Evolutionary conservation across 64 coral and sea anemone species (phyloP), one percentile per base, ranked within the genome.

Genomic region (Montipora capricornis): DNA sequence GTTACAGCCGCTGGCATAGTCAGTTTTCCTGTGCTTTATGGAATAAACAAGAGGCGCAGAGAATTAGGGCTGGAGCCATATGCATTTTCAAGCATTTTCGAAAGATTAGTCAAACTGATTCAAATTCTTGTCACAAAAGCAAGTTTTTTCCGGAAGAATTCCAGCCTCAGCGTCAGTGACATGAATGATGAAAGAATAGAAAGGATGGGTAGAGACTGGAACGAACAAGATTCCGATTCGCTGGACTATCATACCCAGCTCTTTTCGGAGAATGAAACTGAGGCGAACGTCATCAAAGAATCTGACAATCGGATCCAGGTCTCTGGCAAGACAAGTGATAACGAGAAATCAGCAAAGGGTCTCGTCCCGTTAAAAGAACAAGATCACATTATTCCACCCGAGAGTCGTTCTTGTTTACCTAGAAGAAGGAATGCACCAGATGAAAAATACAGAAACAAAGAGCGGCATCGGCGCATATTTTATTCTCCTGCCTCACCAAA

Each of bases 81-180:
- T 78, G 4, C 76, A 5, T 78, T 48, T 49, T 78, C 47, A 7
- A 4, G 12, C 46, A 29, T 78, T 6, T 16, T 49, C 15, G 45
- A 78, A 49, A 64, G 44, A 15, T 20, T 86, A 9, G 68, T 70
- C 82, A 86, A 71, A 47, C 44, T 86, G 82, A 49, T 68, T 86
- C 44, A 86, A 86, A 11, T 1, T 86, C 44, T 86, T 5, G 45
- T 15, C 50, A 13, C 82, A 50, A 69, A 50, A 49, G 45, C n/a
- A 26, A 49, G 4, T 3, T 86, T n/a, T 3, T 46, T 68, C 61
- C 73, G n/a, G 47, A 50, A 6, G 17, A 15, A 71, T 71, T 5
- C 0, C 68, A 71, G 68, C 19, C 20, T 5, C 17, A 71, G 68
- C 68, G 2, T 24, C 20, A 24, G 20, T 5, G 68, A 71, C 6